Conservation (phyloP, 2,888 invertebrate genomes). For the Trileptium ribeirensis region DNA sequence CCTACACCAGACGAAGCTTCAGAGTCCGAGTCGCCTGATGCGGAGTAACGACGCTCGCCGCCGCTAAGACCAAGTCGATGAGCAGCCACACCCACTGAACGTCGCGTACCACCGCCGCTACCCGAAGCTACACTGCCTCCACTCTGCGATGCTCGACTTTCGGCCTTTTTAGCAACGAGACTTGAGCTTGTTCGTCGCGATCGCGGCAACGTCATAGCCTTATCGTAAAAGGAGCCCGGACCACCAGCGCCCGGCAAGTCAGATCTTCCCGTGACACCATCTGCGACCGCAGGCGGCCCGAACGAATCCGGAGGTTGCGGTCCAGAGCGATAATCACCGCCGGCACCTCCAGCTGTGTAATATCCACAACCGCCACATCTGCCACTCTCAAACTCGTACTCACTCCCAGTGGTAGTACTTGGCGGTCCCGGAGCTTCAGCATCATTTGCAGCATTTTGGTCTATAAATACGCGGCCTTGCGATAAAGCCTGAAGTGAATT, state of each 20-base stretch:
- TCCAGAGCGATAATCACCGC: neutral
- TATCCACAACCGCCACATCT: neutral
- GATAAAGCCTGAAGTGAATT: slow-evolving; percentile 10
- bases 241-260: neutral
- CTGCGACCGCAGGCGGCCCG: neutral
- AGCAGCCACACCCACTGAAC: neutral
- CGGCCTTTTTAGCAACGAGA: slow-evolving; percentile 1
- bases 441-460: neutral
- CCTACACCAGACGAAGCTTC: neutral
- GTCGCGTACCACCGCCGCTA: neutral
- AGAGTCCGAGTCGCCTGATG: slow-evolving; percentile 20
- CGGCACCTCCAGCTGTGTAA: neutral
- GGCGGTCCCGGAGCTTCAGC: neutral
- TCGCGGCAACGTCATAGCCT: slow-evolving; percentile 8
- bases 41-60: slow-evolving; percentile 11
- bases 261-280: neutral
- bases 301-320: neutral
- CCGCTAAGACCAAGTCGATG: neutral
- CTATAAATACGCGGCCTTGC: neutral
- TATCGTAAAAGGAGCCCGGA: slow-evolving; percentile 17
- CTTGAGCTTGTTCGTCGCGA: neutral
- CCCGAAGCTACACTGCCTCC: neutral
- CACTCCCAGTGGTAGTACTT: neutral
- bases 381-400: neutral
- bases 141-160: neutral